Evolutionary conservation across 2,113 vertebrate genomes (phyloP).

Genomic region (Chamaetylas fuelleborni): DNA sequence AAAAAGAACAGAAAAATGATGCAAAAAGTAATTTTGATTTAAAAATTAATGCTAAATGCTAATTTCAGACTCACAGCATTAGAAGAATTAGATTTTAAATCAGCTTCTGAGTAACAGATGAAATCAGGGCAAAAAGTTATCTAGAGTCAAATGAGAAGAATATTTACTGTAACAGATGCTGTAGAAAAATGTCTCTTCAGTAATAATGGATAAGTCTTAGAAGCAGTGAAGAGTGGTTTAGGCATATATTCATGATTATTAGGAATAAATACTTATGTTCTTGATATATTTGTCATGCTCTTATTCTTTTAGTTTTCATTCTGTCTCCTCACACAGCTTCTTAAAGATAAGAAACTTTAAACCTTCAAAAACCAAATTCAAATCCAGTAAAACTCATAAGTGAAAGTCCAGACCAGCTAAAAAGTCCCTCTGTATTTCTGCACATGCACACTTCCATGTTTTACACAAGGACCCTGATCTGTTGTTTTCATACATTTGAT

Average conservation of each 20-base stretch:
- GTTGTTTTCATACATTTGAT: neutral
- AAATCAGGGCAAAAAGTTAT: neutral
- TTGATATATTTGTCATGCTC: neutral
- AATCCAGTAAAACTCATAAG: neutral
- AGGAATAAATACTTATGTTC: neutral
- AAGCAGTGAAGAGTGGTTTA: neutral
- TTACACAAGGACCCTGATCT: neutral
- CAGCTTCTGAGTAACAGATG: neutral
- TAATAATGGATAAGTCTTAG: neutral
- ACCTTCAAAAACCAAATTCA: neutral
- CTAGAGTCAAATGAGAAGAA: neutral
- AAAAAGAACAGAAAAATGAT: neutral
- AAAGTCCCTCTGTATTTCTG: neutral
- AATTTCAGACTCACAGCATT: neutral
- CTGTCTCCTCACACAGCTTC: neutral
- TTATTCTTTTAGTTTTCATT: neutral
- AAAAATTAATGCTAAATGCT: neutral
- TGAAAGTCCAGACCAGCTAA: neutral
- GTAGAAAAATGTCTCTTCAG: neutral
- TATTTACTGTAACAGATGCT: neutral
- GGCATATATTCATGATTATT: neutral
- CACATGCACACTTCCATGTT: neutral
- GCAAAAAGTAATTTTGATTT: neutral
- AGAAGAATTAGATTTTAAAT: neutral
- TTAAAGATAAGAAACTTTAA: neutral